Conservation (phyloP, 2,888 invertebrate species). For the Drosophila paucipuncta region DNA sequence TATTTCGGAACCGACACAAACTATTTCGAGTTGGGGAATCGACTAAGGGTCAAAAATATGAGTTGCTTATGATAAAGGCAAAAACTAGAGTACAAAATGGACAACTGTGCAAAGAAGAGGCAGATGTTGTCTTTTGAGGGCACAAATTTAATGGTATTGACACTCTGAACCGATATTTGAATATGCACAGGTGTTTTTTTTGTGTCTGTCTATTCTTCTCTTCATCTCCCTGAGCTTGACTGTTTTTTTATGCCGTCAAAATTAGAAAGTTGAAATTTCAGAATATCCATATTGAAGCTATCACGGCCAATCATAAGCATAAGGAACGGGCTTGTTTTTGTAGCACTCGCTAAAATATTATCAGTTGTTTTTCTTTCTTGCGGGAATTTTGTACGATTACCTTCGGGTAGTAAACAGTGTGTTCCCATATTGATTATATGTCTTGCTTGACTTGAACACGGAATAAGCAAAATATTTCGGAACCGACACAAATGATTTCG, state of each 20-base stretch:
- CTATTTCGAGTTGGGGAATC: not conserved
- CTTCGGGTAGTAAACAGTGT: not conserved
- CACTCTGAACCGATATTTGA: too few species aligned
- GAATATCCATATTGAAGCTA: not conserved
- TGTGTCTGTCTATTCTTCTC: not conserved
- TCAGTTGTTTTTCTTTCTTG: not conserved
- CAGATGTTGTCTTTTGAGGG: too few species aligned
- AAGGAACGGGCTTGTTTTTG: not conserved
- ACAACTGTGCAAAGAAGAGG: not conserved
- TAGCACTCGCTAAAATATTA: not conserved
- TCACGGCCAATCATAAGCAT: not conserved
- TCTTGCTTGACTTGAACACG: not conserved
- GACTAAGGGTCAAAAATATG: not conserved
- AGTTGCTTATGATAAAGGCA: not conserved
- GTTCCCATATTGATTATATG: not conserved
- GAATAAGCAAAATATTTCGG: not conserved
- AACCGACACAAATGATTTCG: not conserved
- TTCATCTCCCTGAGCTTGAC: not conserved
- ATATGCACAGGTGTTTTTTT: not conserved
- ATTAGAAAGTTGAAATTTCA: not conserved
- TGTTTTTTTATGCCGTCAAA: not conserved
- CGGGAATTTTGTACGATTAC: not conserved
- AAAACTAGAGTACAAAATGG: rapidly evolving
- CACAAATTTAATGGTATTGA: not conserved
- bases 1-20: not conserved